Evolutionary conservation across 1,140 invertebrate genomes (phyloP), one percentile per base, ranked within the genome.

Genomic region (Aphis gossypii): DNA sequence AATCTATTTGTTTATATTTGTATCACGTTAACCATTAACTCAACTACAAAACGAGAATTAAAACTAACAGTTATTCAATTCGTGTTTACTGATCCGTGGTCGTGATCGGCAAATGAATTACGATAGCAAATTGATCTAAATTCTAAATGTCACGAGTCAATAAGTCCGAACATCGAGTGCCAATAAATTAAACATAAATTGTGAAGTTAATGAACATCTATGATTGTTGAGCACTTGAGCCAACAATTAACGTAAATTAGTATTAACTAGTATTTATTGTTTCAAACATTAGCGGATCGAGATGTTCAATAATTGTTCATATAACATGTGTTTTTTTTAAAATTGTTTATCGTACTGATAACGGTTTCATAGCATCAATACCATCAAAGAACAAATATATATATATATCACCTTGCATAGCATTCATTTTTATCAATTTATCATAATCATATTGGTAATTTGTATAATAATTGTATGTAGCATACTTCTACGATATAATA

Each of bases 301-400:
- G 18, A 88, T 30, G 21, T 86, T 48, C 41, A 25, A 84, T 86
- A 3, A 51, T 51, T n/a, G 83, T 44, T 41, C 8, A 25, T 4
- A 30, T 89, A 89, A 89, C 87, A 89, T 89, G 87, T 89, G 87
- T 89, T 89, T 89, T 89, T 89, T 54, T 54, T 89, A 5, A 89
- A 89, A 54, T 21, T 89, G n/a, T 89, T 89, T 89, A 38, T 89
- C 48, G 51, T 35, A 38, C 46, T 89, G 87, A 89, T 89, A 89
- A 89, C 87, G 48, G 87, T 89, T 88, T 38, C 30, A 46, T 46
- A 30, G 30, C 44, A 0, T 7, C 38, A 41, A 41, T 41, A 41
- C 2, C 38, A 2, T 41, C 38, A 41, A 41, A 41, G 1, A 41
- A 41, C 38, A 41, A 41, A 41, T 41, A 41, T 41, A 41, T 41